phyloP scores from a whole-genome alignment of 2,797 vertebrate species.

The Agapornis canus region DNA sequence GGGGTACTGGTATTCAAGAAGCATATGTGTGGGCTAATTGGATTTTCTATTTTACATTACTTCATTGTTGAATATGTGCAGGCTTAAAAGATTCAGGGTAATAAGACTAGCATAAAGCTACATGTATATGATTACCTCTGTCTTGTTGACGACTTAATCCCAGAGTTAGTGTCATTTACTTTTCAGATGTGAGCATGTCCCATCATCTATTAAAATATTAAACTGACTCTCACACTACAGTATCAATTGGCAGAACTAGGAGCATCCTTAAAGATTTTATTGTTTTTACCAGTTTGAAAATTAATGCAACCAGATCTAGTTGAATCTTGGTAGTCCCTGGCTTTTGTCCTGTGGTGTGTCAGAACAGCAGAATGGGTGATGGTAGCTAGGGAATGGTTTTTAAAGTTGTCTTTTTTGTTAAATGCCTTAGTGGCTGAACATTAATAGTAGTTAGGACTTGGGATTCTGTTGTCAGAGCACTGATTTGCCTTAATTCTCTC shows the following conservation, averaged over 20 bases:
- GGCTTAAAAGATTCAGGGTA: slow-evolving; percentile 49
- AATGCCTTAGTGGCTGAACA: not conserved
- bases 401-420: not conserved
- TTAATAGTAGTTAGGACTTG: not conserved
- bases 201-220: slow-evolving; percentile 19
- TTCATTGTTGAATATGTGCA: slow-evolving; percentile 45
- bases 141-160: slow-evolving; percentile 42
- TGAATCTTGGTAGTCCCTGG: not conserved
- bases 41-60: slow-evolving; percentile 59
- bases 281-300: not conserved
- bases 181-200: slow-evolving; percentile 5
- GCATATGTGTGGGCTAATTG: slow-evolving; percentile 56
- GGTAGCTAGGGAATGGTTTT: not conserved
- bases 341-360: not conserved
- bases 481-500: not conserved
- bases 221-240: not conserved
- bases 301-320: not conserved
- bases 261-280: not conserved
- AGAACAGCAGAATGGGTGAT: not conserved
- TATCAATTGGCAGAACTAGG: not conserved
- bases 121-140: slow-evolving; percentile 16
- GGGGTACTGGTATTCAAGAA: slow-evolving; percentile 26
- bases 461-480: not conserved
- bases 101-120: slow-evolving; percentile 48
- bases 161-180: slow-evolving; percentile 24